Evolutionary conservation across 1,140 invertebrate species (phyloP), one percentile per base, ranked within the genome.

Genomic region (Ostrea denselamellosa): DNA sequence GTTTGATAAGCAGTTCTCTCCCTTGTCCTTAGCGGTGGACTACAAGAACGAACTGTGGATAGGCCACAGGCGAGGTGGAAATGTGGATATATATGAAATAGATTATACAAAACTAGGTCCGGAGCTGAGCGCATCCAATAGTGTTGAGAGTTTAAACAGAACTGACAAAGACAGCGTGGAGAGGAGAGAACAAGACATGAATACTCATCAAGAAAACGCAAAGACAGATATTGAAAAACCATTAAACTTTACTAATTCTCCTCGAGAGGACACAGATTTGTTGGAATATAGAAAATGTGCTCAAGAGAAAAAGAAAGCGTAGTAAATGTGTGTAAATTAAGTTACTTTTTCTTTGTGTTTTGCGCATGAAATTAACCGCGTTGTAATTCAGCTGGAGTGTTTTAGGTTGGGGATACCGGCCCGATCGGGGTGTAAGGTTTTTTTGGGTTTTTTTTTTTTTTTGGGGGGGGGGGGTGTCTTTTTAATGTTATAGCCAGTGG

Each of bases 1-100:
- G 22, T 44, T 85, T 28, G 51, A 52, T 8, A 54, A 14, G 7
- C 51, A 62, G 28, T 62, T 85, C 53, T 52, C 51, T 17, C 83
- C 83, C 22, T 28, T 85, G 28, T 54, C 51, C 28, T 19, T 85
- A 25, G 83, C 83, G n/a, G 83, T 85, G 25, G 83, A 85, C 34
- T 34, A 10, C 10, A 17, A 58, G 4, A 85, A 85, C 22, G 54
- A 62, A 22, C 28, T 85, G 9, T 85, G 83, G 83, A 62, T 62
- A 7, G 83, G 83, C 10, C 25, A 54, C 53, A 56, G 83, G 25
- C 17, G 25, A 22, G 54, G 54, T 85, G 83, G 53, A 58, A 62
- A 58, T 56, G 54, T 85, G 51, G 28, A 54, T 19, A 44, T 85
- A 19, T 85, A 85, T 34, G 53, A 62, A 34, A 22, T 85, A 22